A percentile compares a stretch with the other conserved stretches of the same genome.
Evolutionary conservation across 23 tunicate genomes (phyloP).

Genomic region (Aplidium turbinatum): DNA sequence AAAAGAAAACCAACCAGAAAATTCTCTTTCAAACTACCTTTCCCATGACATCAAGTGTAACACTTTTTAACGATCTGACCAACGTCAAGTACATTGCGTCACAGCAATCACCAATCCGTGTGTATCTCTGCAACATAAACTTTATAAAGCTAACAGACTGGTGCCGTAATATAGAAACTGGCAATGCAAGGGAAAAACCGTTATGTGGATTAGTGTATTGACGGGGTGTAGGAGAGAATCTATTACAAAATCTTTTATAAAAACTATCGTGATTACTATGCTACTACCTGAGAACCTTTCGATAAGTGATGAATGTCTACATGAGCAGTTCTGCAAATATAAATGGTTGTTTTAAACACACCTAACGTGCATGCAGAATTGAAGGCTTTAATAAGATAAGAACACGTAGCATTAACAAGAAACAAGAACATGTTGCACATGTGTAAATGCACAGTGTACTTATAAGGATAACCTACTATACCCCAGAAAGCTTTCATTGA

Average conservation of each 20-base stretch:
- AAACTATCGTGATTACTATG: background rate
- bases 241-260: background rate
- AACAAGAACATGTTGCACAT: too few relatives aligned
- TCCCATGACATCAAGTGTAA: conserved; percentile 7
- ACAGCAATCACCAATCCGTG: background rate
- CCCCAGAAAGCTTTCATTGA: too few relatives aligned
- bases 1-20: background rate
- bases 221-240: too few relatives aligned
- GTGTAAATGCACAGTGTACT: too few relatives aligned
- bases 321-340: background rate
- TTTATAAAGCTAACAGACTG: too few relatives aligned
- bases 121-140: conserved; percentile 3
- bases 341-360: background rate
- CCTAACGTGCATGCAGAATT: too few relatives aligned
- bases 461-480: too few relatives aligned
- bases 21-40: conserved; percentile 10
- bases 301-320: background rate
- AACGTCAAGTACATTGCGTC: background rate
- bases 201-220: too few relatives aligned
- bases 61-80: background rate
- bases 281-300: background rate
- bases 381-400: too few relatives aligned
- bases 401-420: too few relatives aligned
- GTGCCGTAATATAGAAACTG: too few relatives aligned
- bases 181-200: too few relatives aligned